Evolutionary conservation across 2,888 invertebrate genomes (phyloP).

Genomic region (Siphonodentalium dalli): DNA sequence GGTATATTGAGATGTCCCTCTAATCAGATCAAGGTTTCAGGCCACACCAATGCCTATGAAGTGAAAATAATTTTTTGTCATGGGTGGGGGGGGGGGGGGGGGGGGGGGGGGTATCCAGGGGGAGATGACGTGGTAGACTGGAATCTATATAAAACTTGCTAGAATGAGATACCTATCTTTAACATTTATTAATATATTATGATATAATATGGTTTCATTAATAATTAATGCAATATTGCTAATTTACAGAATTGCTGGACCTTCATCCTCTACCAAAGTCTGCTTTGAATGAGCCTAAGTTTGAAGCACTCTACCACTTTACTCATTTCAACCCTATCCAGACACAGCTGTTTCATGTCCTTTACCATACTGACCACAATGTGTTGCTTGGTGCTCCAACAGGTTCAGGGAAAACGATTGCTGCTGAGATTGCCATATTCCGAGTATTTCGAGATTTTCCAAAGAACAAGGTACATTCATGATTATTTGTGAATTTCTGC

Average conservation of each 20-base stretch:
- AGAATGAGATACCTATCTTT: no score
- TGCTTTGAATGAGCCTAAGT: constrained; percentile 79
- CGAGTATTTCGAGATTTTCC: constrained; percentile 85
- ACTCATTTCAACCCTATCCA: constrained; percentile 98
- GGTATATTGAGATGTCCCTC: no score
- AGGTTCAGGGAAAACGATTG: constrained; percentile 97
- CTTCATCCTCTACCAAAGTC: constrained; percentile 88
- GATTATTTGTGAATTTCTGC: background rate
- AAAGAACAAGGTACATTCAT: constrained; percentile 64
- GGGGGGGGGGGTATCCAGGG: no score
- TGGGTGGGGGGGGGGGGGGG: no score
- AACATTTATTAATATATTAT: no score
- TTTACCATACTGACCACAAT: constrained; percentile 94
- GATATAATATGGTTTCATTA: no score
- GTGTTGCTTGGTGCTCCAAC: constrained; percentile 90
- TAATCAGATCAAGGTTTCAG: no score
- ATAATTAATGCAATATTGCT: no score
- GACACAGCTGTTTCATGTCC: constrained; percentile 93
- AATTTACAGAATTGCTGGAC: constrained; percentile 80
- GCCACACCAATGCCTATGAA: no score
- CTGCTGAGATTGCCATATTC: constrained; percentile 97
- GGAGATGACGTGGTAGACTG: no score
- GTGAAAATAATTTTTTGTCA: no score
- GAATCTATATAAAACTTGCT: no score
- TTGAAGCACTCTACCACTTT: constrained; percentile 86